Evolutionary conservation across 2,797 vertebrate species (phyloP).

Genomic region (Falco novaeseelandiae): DNA sequence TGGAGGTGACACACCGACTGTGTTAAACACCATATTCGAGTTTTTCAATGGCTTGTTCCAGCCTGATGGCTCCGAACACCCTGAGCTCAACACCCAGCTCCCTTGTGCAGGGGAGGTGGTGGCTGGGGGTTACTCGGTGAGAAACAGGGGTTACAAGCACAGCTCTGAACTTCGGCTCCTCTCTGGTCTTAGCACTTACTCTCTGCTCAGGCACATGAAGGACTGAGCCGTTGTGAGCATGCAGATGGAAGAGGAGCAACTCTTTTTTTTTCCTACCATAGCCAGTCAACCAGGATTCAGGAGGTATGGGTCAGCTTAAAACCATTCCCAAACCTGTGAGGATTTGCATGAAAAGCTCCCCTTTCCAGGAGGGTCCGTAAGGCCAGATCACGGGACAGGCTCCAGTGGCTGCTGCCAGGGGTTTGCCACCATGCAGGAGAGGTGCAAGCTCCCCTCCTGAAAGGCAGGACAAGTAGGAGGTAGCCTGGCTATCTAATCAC

Average conservation of each 20-base stretch:
- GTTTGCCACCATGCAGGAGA: neutral
- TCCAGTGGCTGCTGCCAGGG: neutral
- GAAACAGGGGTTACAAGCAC: neutral
- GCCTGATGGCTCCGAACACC: neutral
- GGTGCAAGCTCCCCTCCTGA: neutral
- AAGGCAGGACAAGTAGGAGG: neutral
- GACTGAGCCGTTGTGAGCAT: neutral
- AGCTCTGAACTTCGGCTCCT: neutral
- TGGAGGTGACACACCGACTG: neutral
- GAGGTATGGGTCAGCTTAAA: neutral
- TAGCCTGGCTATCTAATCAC: neutral
- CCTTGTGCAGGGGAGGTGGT: no score
- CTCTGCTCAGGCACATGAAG: neutral
- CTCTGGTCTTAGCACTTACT: neutral
- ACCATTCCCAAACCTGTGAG: neutral
- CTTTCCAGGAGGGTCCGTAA: neutral
- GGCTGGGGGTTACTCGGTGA: neutral
- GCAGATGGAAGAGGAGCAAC: neutral
- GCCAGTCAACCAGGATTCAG: neutral
- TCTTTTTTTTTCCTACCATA: neutral
- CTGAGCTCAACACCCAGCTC: neutral
- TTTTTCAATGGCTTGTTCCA: neutral
- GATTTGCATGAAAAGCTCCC: neutral
- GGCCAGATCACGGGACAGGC: rapidly evolving
- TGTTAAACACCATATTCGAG: neutral